Evolutionary conservation across 2,113 vertebrate genomes (phyloP).

Genomic region (Acanthochromis polyacanthus): DNA sequence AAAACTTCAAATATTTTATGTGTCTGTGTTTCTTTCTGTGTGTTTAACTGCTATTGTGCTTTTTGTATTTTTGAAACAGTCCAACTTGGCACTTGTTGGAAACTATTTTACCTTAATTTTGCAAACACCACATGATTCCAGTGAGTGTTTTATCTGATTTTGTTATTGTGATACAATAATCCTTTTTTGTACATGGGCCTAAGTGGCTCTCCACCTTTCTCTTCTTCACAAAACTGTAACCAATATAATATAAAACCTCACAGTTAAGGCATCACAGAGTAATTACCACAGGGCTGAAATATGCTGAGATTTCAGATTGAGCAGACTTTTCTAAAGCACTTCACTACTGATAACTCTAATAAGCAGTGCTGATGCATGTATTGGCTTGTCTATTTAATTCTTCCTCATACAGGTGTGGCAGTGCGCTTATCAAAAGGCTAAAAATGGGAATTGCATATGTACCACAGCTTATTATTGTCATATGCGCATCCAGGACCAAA

Average conservation of each 20-base stretch:
- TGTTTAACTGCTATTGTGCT: background rate
- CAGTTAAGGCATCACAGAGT: background rate
- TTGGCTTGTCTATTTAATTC: background rate
- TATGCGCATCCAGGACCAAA: conserved; percentile 25
- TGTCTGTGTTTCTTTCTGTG: background rate
- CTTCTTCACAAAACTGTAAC: background rate
- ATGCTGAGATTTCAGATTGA: conserved; percentile 5
- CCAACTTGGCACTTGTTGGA: background rate
- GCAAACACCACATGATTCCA: background rate
- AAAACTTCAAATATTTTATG: background rate
- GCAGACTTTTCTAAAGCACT: background rate
- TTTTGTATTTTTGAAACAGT: background rate
- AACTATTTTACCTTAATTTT: background rate
- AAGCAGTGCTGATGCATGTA: background rate
- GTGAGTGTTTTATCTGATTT: background rate
- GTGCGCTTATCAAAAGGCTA: conserved; percentile 6
- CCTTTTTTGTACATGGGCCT: no score
- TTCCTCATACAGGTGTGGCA: conserved; percentile 2
- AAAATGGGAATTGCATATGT: background rate
- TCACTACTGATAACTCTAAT: background rate
- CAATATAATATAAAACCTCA: background rate
- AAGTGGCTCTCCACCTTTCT: no score
- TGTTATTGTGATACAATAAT: background rate
- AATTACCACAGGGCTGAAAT: conserved; percentile 14
- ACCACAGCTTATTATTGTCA: conserved; percentile 25